Evolutionary conservation across 2,113 vertebrate genomes (phyloP).

Genomic region (Spheniscus mendiculus): DNA sequence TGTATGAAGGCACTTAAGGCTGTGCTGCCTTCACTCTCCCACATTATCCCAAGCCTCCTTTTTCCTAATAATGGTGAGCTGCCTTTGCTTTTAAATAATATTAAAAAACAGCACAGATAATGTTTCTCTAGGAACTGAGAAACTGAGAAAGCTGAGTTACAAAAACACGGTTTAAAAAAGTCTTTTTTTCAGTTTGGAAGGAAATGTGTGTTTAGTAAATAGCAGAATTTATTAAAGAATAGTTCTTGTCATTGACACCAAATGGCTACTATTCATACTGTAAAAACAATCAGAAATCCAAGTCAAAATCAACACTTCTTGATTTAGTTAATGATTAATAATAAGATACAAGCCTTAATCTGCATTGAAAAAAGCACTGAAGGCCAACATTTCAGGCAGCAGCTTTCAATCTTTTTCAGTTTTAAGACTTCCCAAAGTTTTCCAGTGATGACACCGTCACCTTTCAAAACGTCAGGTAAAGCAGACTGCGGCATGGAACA

Average conservation of each 20-base stretch:
- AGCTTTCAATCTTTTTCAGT: background rate
- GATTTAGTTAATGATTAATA: background rate
- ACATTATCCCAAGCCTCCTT: background rate
- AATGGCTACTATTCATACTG: background rate
- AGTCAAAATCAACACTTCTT: background rate
- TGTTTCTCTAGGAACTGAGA: background rate
- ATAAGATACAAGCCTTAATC: background rate
- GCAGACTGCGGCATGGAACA: accelerated
- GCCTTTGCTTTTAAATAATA: background rate
- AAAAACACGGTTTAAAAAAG: background rate
- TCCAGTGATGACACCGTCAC: background rate
- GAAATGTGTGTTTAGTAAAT: background rate
- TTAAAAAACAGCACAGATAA: background rate
- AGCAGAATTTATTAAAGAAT: background rate
- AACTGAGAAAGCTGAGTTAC: background rate
- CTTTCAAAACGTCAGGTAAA: accelerated
- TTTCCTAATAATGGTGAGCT: background rate
- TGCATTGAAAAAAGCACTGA: background rate
- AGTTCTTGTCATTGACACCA: background rate
- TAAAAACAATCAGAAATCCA: background rate
- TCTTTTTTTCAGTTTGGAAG: background rate
- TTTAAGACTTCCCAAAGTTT: background rate
- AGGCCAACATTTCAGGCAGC: background rate
- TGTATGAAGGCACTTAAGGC: background rate
- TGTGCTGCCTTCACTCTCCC: background rate